These are phyloP conservation scores for Mormyrus hasselquistii DNA, from an alignment of 2,797 vertebrate genomes.

Conservation along the genomic window DNA sequence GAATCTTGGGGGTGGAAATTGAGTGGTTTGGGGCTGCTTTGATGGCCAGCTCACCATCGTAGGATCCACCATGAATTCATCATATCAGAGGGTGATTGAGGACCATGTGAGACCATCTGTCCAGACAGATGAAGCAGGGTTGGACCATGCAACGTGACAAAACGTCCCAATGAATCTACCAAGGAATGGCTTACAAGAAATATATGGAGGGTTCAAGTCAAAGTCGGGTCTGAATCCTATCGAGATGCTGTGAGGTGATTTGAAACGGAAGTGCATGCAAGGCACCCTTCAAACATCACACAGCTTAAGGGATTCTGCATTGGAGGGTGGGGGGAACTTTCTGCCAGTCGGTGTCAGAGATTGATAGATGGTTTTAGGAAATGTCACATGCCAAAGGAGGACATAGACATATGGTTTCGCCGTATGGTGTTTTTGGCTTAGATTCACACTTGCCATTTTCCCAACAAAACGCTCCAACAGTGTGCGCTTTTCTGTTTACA, in stretches of 20 bases:
- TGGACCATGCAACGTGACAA: neutral
- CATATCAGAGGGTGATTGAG: neutral
- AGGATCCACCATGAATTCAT: neutral
- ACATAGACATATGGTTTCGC: too few species aligned
- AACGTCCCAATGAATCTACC: neutral
- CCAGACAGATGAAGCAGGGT: neutral
- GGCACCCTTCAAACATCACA: neutral
- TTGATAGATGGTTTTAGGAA: neutral
- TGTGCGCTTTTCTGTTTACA: too few species aligned
- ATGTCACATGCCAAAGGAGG: too few species aligned
- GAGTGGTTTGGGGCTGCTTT: neutral
- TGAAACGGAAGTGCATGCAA: neutral
- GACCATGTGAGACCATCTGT: neutral
- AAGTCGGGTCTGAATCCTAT: neutral
- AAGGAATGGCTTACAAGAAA: neutral
- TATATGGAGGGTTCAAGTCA: neutral
- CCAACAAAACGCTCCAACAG: too few species aligned
- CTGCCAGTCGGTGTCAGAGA: neutral
- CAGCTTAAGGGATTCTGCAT: neutral
- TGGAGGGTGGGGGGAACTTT: neutral
- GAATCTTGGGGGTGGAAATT: neutral
- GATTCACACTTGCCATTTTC: too few species aligned
- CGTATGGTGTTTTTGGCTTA: too few species aligned
- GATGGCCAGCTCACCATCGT: neutral
- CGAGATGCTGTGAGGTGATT: neutral